These are phyloP conservation scores for Thalassoma bifasciatum DNA, from an alignment of 2,113 vertebrate species.

Conservation along the genomic window DNA sequence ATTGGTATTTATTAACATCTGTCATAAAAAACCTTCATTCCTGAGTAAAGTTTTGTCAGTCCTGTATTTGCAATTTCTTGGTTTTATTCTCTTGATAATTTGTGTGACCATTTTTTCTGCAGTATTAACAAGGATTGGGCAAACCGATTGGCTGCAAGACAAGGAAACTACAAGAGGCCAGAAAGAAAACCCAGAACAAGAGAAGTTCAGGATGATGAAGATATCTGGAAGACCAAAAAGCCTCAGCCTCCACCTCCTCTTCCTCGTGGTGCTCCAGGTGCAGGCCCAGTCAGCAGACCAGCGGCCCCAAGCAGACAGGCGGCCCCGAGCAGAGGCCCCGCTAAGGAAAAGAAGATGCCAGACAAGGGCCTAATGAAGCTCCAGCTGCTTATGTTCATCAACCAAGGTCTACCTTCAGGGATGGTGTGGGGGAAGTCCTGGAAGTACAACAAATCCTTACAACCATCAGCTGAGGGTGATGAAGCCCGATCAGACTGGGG, in stretches of 20 bases:
- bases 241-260: background rate
- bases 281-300: slow-evolving; percentile 10
- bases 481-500: slow-evolving; percentile 52
- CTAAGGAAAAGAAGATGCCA: slow-evolving; percentile 40
- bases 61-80: no score
- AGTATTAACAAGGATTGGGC: slow-evolving; percentile 74
- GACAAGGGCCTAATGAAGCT: slow-evolving; percentile 27
- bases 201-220: slow-evolving; percentile 6
- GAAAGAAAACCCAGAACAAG: slow-evolving; percentile 44
- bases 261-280: background rate
- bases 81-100: no score
- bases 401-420: slow-evolving; percentile 49
- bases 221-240: slow-evolving; percentile 45
- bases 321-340: slow-evolving; percentile 1
- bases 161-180: slow-evolving; percentile 32
- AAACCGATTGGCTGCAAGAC: slow-evolving; percentile 26
- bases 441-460: slow-evolving; percentile 64
- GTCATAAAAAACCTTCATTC: no score
- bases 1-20: no score
- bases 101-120: slow-evolving; percentile 15
- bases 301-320: slow-evolving; percentile 18
- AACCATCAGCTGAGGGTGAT: slow-evolving; percentile 21
- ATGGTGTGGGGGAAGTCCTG: slow-evolving; percentile 71
- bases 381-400: slow-evolving; percentile 50
- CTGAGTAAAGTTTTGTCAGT: no score